Evolutionary conservation across 2,888 invertebrate genomes (phyloP).

Genomic region (Ctena decussata): DNA sequence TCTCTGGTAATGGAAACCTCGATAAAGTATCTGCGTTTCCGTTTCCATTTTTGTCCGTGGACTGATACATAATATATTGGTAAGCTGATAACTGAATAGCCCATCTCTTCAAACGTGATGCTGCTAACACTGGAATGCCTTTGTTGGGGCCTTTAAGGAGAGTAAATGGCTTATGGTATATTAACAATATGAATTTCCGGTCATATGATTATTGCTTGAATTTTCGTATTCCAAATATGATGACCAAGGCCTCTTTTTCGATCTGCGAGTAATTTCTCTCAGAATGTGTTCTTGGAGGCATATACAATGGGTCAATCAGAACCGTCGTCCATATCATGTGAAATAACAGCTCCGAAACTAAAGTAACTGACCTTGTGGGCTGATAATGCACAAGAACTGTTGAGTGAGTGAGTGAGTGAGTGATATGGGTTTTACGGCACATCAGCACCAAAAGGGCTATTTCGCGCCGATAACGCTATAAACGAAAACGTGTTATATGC

Average conservation of each 20-base stretch:
- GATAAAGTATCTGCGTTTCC: slow-evolving; percentile 81
- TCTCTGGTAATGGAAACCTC: slow-evolving; percentile 45
- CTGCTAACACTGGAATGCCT: slow-evolving; percentile 77
- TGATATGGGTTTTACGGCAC: too few relatives aligned
- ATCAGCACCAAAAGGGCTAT: too few relatives aligned
- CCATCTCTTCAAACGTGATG: slow-evolving; percentile 82
- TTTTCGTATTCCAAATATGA: slow-evolving; percentile 79
- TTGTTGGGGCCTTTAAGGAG: slow-evolving; percentile 51
- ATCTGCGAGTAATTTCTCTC: slow-evolving; percentile 82
- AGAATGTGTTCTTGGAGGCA: slow-evolving; percentile 50
- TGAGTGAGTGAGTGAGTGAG: slow-evolving; percentile 8
- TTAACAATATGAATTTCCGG: slow-evolving; percentile 11
- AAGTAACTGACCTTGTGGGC: slow-evolving; percentile 35
- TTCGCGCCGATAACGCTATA: too few relatives aligned
- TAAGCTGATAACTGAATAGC: slow-evolving; percentile 63
- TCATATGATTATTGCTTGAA: slow-evolving; percentile 62
- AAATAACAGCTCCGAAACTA: slow-evolving; percentile 69
- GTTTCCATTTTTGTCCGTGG: slow-evolving; percentile 52
- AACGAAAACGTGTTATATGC: too few relatives aligned
- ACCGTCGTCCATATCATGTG: slow-evolving; percentile 80
- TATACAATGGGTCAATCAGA: slow-evolving; percentile 85
- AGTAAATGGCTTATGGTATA: slow-evolving; percentile 56
- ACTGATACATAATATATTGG: slow-evolving; percentile 43
- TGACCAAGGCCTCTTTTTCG: slow-evolving; percentile 84
- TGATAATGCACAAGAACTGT: slow-evolving; percentile 55